These are phyloP conservation scores for Vanessa cardui DNA, from an alignment of 2,888 invertebrate species.

Conservation along the genomic window DNA sequence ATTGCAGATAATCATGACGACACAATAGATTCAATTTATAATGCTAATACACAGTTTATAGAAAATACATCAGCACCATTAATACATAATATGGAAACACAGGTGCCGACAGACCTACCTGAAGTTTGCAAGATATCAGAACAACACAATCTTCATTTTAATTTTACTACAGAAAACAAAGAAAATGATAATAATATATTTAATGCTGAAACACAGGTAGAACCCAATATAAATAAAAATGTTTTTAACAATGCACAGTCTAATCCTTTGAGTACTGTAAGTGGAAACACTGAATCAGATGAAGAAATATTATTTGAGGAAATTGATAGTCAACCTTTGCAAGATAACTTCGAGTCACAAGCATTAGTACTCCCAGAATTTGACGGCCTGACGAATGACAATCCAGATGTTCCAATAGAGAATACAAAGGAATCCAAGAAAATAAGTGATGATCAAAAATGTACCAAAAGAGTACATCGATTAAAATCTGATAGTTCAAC, in stretches of 20 bases:
- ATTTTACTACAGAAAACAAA: constrained; percentile 56
- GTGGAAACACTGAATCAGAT: constrained; percentile 53
- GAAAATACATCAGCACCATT: constrained; percentile 24
- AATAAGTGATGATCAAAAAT: constrained; percentile 15
- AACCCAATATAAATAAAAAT: constrained; percentile 17
- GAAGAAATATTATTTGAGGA: constrained; percentile 67
- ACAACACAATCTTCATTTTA: constrained; percentile 58
- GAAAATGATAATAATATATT: constrained; percentile 53
- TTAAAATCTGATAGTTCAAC: constrained; percentile 53
- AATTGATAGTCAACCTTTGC: constrained; percentile 51
- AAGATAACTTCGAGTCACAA: constrained; percentile 63
- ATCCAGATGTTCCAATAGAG: not conserved
- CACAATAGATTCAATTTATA: constrained; percentile 52
- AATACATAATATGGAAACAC: constrained; percentile 44
- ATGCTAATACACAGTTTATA: constrained; percentile 52
- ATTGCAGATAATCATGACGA: constrained; percentile 22
- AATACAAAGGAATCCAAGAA: constrained; percentile 6
- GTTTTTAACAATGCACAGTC: constrained; percentile 30
- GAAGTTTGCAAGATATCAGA: constrained; percentile 55
- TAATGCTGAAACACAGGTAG: constrained; percentile 40
- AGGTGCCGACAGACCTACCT: constrained; percentile 50
- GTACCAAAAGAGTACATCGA: constrained; percentile 27
- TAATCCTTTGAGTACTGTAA: constrained; percentile 26
- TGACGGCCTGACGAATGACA: constrained; percentile 6
- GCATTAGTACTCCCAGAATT: constrained; percentile 55